phyloP scores from a whole-genome alignment of 2,113 vertebrate genomes.

The Passer montanus region DNA sequence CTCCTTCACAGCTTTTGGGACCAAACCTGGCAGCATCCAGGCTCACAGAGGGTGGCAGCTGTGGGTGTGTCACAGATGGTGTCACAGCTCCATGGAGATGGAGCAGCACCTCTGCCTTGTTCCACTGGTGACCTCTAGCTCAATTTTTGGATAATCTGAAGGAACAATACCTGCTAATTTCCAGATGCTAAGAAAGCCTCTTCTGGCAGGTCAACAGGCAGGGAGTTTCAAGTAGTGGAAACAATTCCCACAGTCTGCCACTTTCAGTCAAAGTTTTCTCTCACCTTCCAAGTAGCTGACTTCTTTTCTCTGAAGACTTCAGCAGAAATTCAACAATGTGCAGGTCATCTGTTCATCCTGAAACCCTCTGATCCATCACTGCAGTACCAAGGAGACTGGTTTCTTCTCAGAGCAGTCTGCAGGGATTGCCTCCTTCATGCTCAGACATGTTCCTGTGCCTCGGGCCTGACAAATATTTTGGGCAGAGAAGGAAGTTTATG shows the following conservation, averaged over 20 bases:
- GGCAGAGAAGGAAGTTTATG: background rate
- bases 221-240: background rate
- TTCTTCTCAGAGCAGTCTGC: background rate
- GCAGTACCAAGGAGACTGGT: background rate
- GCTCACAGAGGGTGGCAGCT: background rate
- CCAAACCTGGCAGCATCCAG: background rate
- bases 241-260: background rate
- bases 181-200: background rate
- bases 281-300: background rate
- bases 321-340: background rate
- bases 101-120: background rate
- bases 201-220: background rate
- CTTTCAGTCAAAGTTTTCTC: background rate
- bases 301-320: background rate
- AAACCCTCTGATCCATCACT: background rate
- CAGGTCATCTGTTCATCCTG: background rate
- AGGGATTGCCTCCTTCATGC: background rate
- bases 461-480: background rate
- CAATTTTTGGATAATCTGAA: background rate
- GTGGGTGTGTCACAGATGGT: background rate
- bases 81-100: fast-evolving
- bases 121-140: background rate
- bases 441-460: background rate
- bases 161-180: background rate
- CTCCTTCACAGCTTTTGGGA: background rate